phyloP scores from a whole-genome alignment of 2,888 invertebrate genomes.

The Mamestra brassicae region DNA sequence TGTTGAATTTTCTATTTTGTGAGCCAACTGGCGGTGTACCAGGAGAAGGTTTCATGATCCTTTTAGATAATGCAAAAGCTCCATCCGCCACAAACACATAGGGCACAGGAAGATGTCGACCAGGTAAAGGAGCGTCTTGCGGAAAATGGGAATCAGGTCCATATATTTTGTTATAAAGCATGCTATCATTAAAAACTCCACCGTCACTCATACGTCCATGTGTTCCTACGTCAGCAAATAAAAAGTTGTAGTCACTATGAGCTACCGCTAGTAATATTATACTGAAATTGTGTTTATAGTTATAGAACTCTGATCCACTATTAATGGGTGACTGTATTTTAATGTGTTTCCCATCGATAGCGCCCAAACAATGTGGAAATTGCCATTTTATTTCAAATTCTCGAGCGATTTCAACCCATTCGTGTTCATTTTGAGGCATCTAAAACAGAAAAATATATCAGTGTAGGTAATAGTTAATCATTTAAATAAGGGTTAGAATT shows the following conservation, averaged over 20 bases:
- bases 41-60: slow-evolving; percentile 52
- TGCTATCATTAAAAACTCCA: slow-evolving; percentile 57
- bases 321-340: slow-evolving; percentile 64
- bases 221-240: slow-evolving; percentile 59
- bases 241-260: slow-evolving; percentile 61
- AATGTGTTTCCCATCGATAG: slow-evolving; percentile 47
- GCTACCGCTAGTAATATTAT: slow-evolving; percentile 66
- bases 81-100: slow-evolving; percentile 50
- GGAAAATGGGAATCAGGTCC: slow-evolving; percentile 45
- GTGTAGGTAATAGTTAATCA: slow-evolving; percentile 35
- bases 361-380: slow-evolving; percentile 52
- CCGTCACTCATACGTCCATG: slow-evolving; percentile 64
- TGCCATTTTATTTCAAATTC: slow-evolving; percentile 33
- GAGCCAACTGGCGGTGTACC: slow-evolving; percentile 34
- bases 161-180: slow-evolving; percentile 50
- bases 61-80: slow-evolving; percentile 33
- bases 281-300: slow-evolving; percentile 64
- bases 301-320: slow-evolving; percentile 65
- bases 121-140: slow-evolving; percentile 38
- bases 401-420: slow-evolving; percentile 50
- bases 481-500: slow-evolving; percentile 43
- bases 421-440: slow-evolving; percentile 61
- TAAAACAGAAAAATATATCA: slow-evolving; percentile 49
- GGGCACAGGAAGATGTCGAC: slow-evolving; percentile 33
- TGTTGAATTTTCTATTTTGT: slow-evolving; percentile 46